phyloP scores from a whole-genome alignment of 2,888 invertebrate genomes.

The Marronus borbonicus region DNA sequence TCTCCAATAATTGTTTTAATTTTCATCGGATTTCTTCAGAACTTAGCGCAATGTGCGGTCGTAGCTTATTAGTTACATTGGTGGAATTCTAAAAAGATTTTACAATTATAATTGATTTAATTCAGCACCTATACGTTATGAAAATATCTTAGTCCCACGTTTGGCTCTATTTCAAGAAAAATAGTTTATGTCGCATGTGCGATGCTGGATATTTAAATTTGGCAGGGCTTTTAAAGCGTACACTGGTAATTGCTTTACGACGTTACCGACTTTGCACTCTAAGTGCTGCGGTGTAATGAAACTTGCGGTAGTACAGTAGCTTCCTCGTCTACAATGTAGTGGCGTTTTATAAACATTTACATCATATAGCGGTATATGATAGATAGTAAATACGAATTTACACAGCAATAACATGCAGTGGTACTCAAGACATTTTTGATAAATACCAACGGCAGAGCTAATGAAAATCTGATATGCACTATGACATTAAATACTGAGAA shows the following conservation, averaged over 20 bases:
- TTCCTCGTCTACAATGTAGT: background rate
- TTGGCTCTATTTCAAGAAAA: too few relatives aligned
- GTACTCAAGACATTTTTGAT: too few relatives aligned
- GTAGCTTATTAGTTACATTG: background rate
- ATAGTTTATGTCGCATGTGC: background rate
- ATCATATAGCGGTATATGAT: too few relatives aligned
- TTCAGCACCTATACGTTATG: background rate
- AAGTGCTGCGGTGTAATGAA: constrained; percentile 12
- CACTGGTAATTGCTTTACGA: constrained; percentile 20
- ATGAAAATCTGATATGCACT: too few relatives aligned
- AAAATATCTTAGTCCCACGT: too few relatives aligned
- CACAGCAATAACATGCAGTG: background rate
- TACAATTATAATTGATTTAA: too few relatives aligned
- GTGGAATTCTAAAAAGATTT: too few relatives aligned
- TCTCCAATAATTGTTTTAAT: too few relatives aligned
- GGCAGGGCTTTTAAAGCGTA: constrained; percentile 17
- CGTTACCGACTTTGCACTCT: background rate
- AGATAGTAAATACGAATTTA: background rate
- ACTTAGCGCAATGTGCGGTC: too few relatives aligned
- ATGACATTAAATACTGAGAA: too few relatives aligned
- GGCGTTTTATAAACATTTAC: background rate
- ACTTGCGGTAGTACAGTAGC: background rate
- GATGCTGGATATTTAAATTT: constrained; percentile 30
- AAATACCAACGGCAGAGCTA: too few relatives aligned
- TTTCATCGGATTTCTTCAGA: too few relatives aligned